phyloP scores from a whole-genome alignment of 2,888 invertebrate species.

The Caenorhabditis angaria region DNA sequence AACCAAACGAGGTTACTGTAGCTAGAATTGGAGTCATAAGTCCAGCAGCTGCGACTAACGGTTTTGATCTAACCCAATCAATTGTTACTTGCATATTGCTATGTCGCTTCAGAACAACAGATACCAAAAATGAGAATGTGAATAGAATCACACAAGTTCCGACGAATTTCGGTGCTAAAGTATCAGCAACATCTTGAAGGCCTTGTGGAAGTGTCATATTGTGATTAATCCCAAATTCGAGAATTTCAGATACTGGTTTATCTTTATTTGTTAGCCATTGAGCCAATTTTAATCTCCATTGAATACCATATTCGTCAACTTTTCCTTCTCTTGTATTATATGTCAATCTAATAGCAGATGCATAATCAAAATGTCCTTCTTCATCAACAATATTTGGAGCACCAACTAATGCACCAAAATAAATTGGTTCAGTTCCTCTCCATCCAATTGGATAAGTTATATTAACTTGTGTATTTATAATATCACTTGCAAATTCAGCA shows the following conservation, averaged over 20 bases:
- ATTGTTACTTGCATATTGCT: constrained; percentile 56
- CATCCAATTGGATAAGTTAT: constrained; percentile 71
- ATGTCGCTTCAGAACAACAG: constrained; percentile 66
- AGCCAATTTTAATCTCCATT: constrained; percentile 65
- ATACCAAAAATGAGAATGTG: constrained; percentile 65
- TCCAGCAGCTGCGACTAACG: constrained; percentile 66
- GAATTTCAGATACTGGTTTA: constrained; percentile 63
- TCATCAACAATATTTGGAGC: constrained; percentile 64
- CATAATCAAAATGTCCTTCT: constrained; percentile 71
- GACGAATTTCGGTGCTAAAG: constrained; percentile 55
- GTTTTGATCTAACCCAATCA: constrained; percentile 70
- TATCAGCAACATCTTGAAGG: constrained; percentile 63
- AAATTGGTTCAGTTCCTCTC: constrained; percentile 72
- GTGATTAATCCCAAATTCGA: constrained; percentile 70
- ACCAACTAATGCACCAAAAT: constrained; percentile 69
- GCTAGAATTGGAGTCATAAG: constrained; percentile 67
- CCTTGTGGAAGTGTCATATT: constrained; percentile 70
- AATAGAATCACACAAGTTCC: constrained; percentile 62
- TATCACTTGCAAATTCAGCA: constrained; percentile 68
- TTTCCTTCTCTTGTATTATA: constrained; percentile 69
- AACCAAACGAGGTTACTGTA: constrained; percentile 66
- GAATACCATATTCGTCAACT: constrained; percentile 42
- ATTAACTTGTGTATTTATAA: constrained; percentile 69
- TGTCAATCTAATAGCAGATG: constrained; percentile 66
- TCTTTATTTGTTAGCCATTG: constrained; percentile 62